Conservation (phyloP, 2,113 vertebrate genomes). For the Hucho hucho region DNA sequence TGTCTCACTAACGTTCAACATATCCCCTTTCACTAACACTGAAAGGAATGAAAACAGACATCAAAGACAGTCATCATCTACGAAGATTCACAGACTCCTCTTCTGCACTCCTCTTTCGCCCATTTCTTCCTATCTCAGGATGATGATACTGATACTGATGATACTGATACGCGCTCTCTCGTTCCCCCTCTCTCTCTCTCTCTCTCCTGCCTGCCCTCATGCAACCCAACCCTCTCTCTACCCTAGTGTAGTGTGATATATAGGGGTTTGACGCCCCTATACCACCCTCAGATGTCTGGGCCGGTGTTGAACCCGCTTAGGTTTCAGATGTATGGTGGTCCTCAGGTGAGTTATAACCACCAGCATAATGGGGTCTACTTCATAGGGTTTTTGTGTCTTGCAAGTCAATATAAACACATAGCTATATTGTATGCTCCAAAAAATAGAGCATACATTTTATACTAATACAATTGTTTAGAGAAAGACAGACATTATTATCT, state of each 20-base stretch:
- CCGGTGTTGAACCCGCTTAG: constrained; percentile 19
- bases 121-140: constrained; percentile 53
- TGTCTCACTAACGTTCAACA: constrained; percentile 57
- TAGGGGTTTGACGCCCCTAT: constrained; percentile 33
- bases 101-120: constrained; percentile 40
- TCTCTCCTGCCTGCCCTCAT: neutral
- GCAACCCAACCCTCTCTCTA: neutral
- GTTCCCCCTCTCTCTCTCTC: constrained; percentile 29
- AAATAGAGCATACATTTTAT: neutral
- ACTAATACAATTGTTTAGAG: neutral
- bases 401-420: constrained; percentile 19
- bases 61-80: constrained; percentile 64
- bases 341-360: constrained; percentile 57
- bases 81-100: constrained; percentile 63
- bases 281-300: constrained; percentile 49
- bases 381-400: too few species aligned
- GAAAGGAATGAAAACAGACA: constrained; percentile 76
- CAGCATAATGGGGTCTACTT: constrained; percentile 9
- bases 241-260: constrained; percentile 23
- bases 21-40: constrained; percentile 68
- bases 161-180: constrained; percentile 28
- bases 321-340: constrained; percentile 44
- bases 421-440: neutral
- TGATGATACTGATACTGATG: constrained; percentile 56
- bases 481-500: neutral